These are phyloP conservation scores for Druon quercuslanigerum DNA, from an alignment of 1,140 invertebrate genomes.

Conservation along the genomic window DNA sequence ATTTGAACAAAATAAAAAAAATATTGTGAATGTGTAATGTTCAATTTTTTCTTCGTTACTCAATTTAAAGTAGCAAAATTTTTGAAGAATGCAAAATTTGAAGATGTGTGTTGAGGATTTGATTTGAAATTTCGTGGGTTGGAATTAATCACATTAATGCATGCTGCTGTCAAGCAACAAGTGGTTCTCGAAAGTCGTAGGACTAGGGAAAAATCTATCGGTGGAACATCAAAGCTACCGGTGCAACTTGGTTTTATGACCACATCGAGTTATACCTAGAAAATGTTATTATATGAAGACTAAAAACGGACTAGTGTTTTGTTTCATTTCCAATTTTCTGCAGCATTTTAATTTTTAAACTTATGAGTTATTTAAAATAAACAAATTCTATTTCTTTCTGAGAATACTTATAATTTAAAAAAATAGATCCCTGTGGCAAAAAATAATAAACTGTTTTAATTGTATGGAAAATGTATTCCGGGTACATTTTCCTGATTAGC, in stretches of 20 bases:
- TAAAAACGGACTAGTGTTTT: too few species aligned
- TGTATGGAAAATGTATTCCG: background rate
- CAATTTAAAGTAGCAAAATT: background rate
- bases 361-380: too few species aligned
- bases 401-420: too few species aligned
- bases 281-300: background rate
- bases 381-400: too few species aligned
- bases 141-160: constrained; percentile 17
- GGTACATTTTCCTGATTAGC: background rate
- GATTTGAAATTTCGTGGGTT: constrained; percentile 3
- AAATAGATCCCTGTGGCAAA: too few species aligned
- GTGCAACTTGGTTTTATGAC: background rate
- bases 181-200: constrained; percentile 23
- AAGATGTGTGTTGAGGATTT: background rate
- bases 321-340: too few species aligned
- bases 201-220: constrained; percentile 25
- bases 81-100: background rate
- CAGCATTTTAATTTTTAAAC: too few species aligned
- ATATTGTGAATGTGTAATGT: too few species aligned
- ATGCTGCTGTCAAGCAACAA: constrained; percentile 30
- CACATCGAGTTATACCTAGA: background rate
- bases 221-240: constrained; percentile 20
- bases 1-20: too few species aligned
- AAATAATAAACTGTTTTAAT: too few species aligned
- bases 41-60: background rate